Base-by-base conservation (phyloP, 2,797 vertebrate genomes). In the Allobates femoralis region DNA sequence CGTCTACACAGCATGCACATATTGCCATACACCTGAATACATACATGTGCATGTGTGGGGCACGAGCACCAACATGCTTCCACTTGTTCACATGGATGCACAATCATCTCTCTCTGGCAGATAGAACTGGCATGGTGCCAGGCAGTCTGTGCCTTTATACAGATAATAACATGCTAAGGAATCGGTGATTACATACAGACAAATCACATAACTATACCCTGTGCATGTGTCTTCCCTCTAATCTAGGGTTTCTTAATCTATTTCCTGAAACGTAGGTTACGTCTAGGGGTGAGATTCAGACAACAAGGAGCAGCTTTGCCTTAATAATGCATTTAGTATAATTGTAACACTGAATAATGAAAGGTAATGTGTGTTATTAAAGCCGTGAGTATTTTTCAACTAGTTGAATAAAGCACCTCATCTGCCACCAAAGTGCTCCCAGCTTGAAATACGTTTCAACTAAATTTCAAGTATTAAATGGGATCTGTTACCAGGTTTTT, bases 121-220 rank as follows among this genome's bases (percentile, higher is more conserved):
- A 64, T 55, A 67, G 58, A 74, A 21, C 50, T 83, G 86, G 86
- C 86, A 28, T n/a, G 10, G 32, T 79, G 55, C 81, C 86, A 84
- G 32, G 75, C 64, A 79, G 81, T 67, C 75, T 84, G 66, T 84
- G 75, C 76, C 55, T 69, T 81, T 84, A 12, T 84, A 67, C 74
- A 53, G 75, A 83, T 87, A 87, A 87, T 87, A 73, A 80, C 55
- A 85, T 26, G 18, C 60, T 83, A 78, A 83, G 32, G 80, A 79
- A 78, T 71, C 14, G 19, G 53, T 87, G 81, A 87, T 87, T 87
- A 87, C 73, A 84, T 71, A 58, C 62, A 84, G 58, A 60, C 81
- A 87, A 84, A 86, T 86, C 71, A 86, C 79, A 82, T 81, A 86
- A 86, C 78, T 81, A 86, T 79, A 86, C 77, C 85, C 79, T 56